Evolutionary conservation across 2,888 invertebrate genomes (phyloP).

Genomic region (Chaetogeoica ovagalla): DNA sequence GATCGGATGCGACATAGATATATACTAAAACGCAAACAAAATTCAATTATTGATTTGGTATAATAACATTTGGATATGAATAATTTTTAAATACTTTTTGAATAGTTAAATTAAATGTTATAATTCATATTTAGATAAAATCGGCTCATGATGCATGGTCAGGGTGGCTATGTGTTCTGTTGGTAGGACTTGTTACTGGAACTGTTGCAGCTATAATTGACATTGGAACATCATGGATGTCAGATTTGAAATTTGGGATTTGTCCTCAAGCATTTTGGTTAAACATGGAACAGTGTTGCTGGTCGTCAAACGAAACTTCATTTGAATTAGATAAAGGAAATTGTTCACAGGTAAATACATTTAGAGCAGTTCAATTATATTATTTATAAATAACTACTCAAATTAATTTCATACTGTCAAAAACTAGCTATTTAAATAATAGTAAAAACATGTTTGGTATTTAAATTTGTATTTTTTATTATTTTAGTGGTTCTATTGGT

Average conservation of each 20-base stretch:
- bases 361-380: not conserved
- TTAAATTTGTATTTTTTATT: slow-evolving; percentile 58
- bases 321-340: slow-evolving; percentile 76
- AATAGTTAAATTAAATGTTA: slow-evolving; percentile 2
- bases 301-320: slow-evolving; percentile 92
- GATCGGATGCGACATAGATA: slow-evolving; percentile 97
- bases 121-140: slow-evolving; percentile 61
- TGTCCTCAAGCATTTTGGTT: slow-evolving; percentile 98
- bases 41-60: slow-evolving; percentile 84
- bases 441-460: not conserved
- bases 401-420: not conserved
- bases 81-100: not conserved
- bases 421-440: not conserved
- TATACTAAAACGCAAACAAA: slow-evolving; percentile 86
- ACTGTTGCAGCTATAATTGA: slow-evolving; percentile 91
- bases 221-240: slow-evolving; percentile 96
- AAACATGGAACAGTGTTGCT: slow-evolving; percentile 96
- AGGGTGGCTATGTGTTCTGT: slow-evolving; percentile 95
- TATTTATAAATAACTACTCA: not conserved
- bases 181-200: slow-evolving; percentile 89
- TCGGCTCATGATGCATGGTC: slow-evolving; percentile 98
- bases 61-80: not conserved
- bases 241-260: slow-evolving; percentile 94
- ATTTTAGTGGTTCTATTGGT: slow-evolving; percentile 96
- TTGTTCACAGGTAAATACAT: slow-evolving; percentile 75